These are phyloP conservation scores for Ennomos fuscantarius DNA, from an alignment of 2,888 invertebrate species.

Conservation along the genomic window DNA sequence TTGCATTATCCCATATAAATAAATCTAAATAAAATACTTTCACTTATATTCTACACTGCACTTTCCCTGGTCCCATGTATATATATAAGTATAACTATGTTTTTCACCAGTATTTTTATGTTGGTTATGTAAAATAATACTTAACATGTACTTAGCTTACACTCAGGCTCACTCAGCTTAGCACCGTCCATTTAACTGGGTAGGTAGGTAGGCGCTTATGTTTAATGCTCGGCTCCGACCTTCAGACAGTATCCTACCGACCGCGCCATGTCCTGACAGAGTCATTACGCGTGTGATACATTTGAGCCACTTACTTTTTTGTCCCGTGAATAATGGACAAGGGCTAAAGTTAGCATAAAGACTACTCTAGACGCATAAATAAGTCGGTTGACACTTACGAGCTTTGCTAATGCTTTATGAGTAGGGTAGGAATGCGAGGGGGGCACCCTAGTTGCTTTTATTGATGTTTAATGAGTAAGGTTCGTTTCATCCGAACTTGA, in stretches of 20 bases:
- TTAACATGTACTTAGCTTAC: too few relatives aligned
- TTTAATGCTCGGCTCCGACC: constrained; percentile 2
- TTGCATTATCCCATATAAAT: too few relatives aligned
- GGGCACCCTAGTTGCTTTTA: constrained; percentile 9
- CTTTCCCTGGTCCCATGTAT: too few relatives aligned
- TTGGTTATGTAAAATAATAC: too few relatives aligned
- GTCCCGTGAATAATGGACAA: constrained; percentile 19
- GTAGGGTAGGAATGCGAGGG: constrained; percentile 7
- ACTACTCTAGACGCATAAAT: constrained; percentile 22
- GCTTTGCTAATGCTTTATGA: not conserved
- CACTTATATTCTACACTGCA: too few relatives aligned
- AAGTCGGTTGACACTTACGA: constrained; percentile 9
- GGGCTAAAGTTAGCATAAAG: constrained; percentile 16
- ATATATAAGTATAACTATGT: too few relatives aligned
- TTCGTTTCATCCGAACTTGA: not conserved
- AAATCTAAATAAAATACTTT: too few relatives aligned
- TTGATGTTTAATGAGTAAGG: constrained; percentile 5
- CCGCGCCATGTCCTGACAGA: constrained; percentile 1
- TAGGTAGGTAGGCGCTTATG: too few relatives aligned
- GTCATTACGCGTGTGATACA: constrained; percentile 16
- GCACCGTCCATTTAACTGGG: too few relatives aligned
- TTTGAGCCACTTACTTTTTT: constrained; percentile 12
- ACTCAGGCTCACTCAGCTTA: too few relatives aligned
- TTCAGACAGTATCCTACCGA: constrained; percentile 18
- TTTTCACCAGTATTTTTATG: too few relatives aligned